phyloP scores from a whole-genome alignment of 2,113 vertebrate genomes.

The Etia nguti region DNA sequence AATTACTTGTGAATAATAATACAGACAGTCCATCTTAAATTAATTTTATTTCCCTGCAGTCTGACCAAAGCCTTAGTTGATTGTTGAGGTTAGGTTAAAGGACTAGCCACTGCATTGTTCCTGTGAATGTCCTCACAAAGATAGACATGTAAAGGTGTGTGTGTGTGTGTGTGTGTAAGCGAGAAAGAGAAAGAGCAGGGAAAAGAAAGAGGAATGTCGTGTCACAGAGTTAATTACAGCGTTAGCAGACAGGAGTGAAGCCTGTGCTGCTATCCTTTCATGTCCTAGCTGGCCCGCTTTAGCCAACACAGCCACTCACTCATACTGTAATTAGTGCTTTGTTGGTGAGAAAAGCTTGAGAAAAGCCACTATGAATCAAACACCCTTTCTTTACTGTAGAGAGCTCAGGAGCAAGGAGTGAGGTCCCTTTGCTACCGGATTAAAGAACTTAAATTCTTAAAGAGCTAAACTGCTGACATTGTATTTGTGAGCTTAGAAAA shows the following conservation, averaged over 20 bases:
- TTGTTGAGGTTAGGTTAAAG: not conserved
- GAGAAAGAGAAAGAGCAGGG: not conserved
- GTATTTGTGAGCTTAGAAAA: conserved; percentile 35
- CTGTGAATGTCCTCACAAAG: not conserved
- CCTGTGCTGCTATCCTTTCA: conserved; percentile 44
- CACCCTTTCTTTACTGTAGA: conserved; percentile 17
- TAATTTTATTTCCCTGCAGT: not conserved
- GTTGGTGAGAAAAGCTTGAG: conserved; percentile 49
- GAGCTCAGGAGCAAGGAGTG: conserved; percentile 33
- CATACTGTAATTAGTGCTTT: conserved; percentile 65
- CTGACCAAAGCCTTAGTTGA: not conserved
- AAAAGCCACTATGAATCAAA: conserved; percentile 45
- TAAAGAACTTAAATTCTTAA: conserved; percentile 51
- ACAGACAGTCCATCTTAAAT: not conserved
- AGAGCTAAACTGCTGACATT: conserved; percentile 47
- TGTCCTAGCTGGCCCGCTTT: conserved; percentile 42
- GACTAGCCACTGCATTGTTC: not conserved
- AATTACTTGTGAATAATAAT: not conserved
- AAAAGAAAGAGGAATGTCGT: conserved; percentile 10
- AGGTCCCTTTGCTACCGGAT: conserved; percentile 39
- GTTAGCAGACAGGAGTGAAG: conserved; percentile 27
- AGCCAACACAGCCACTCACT: conserved; percentile 54
- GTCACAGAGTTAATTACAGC: conserved; percentile 61
- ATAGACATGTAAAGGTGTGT: not conserved
- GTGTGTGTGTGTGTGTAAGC: not conserved